phyloP scores from a whole-genome alignment of 1,140 invertebrate genomes.

The Drosophila ananassae region DNA sequence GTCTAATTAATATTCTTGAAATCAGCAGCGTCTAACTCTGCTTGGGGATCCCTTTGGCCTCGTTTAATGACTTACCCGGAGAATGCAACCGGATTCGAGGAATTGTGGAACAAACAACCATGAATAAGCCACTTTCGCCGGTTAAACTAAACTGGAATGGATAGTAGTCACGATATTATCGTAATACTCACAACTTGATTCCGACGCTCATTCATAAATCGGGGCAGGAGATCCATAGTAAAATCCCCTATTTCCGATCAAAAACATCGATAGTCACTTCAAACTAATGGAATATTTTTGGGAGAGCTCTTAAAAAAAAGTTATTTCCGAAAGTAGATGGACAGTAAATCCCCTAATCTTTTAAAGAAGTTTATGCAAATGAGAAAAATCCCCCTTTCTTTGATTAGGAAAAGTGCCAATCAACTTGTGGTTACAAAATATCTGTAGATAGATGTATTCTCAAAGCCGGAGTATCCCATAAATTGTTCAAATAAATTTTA shows the following conservation, averaged over 20 bases:
- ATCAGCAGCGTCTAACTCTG: constrained; percentile 5
- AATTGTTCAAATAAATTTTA: not conserved
- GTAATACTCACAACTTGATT: constrained; percentile 12
- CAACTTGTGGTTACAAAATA: constrained; percentile 5
- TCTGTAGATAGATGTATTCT: not conserved
- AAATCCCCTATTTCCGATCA: not conserved
- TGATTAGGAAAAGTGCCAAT: not conserved
- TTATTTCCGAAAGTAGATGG: not conserved
- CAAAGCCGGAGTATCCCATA: constrained; percentile 3
- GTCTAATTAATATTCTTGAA: constrained; percentile 68
- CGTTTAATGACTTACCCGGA: constrained; percentile 48
- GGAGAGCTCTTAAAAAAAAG: not conserved
- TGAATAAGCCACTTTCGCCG: constrained; percentile 56
- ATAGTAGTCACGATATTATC: constrained; percentile 9
- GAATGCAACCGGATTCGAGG: constrained; percentile 45
- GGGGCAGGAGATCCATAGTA: constrained; percentile 5
- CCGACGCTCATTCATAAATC: constrained; percentile 38
- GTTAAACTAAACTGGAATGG: constrained; percentile 17
- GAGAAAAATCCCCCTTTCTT: constrained; percentile 5
- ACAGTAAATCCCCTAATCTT: not conserved
- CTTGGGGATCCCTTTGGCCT: constrained; percentile 54
- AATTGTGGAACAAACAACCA: constrained; percentile 31
- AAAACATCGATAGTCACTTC: constrained; percentile 19
- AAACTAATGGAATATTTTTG: not conserved
- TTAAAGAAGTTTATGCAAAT: not conserved